Percentiles rank a stretch among this genome's conserved stretches.
These are phyloP conservation scores for Perca fluviatilis DNA, from an alignment of 2,113 vertebrate genomes.

Conservation along the genomic window DNA sequence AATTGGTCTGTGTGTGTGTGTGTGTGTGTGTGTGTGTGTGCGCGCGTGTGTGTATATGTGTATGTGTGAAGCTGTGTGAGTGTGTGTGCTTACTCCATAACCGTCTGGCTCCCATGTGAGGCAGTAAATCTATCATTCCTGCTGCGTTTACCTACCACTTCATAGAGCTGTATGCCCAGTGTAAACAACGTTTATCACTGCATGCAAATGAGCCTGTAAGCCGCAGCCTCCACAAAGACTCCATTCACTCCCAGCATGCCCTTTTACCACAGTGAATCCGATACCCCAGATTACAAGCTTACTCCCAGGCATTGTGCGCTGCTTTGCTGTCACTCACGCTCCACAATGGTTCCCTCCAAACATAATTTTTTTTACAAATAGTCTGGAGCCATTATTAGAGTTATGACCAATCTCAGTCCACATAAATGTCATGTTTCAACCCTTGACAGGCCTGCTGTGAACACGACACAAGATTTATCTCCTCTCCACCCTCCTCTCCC, in stretches of 20 bases:
- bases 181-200: conserved; percentile 85
- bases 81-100: conserved; percentile 47
- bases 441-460: conserved; percentile 42
- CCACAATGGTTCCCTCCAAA: conserved; percentile 11
- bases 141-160: conserved; percentile 78
- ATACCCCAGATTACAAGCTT: conserved; percentile 77
- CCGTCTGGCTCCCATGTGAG: conserved; percentile 76
- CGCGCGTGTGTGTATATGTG: conserved; percentile 25
- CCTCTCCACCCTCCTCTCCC: conserved; percentile 44
- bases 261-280: conserved; percentile 57
- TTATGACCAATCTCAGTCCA: conserved; percentile 41
- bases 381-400: conserved; percentile 52
- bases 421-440: conserved; percentile 67
- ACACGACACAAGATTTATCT: conserved; percentile 64
- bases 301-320: conserved; percentile 52
- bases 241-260: conserved; percentile 66
- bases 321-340: conserved; percentile 65
- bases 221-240: conserved; percentile 71
- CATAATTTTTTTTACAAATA: conserved; percentile 52
- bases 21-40: conserved; percentile 48
- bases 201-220: conserved; percentile 79
- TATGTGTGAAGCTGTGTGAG: conserved; percentile 15
- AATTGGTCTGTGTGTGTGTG: conserved; percentile 54
- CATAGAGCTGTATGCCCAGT: conserved; percentile 77
- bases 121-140: conserved; percentile 80